Evolutionary conservation across 2,888 invertebrate species (phyloP), one percentile per base, ranked within the genome.

Genomic region (Eupithecia exiguata): DNA sequence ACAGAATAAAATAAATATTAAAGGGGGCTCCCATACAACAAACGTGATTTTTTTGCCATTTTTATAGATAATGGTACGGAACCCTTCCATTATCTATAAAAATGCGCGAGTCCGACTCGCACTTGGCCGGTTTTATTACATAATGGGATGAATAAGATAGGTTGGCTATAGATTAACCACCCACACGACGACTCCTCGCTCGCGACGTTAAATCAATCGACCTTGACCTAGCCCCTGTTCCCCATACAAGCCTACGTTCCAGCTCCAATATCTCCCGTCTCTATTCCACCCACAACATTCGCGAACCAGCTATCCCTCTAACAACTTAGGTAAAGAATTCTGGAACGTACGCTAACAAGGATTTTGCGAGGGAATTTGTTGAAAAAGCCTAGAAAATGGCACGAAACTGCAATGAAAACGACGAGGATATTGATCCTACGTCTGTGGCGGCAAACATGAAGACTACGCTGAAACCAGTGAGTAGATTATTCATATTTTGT

Each of bases 361-460:
- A 40, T 58, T 69, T 69, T 69, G 25, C 53, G 69, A 35, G 66
- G 30, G 63, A 49, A 67, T 12, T 66, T 58, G 58, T 69, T 62
- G 62, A 36, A 68, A 61, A 61, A 58, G 40, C 30, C 10, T 43
- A 25, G 6, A 68, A 68, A 80, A 90, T 90, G 90, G 90, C 90
- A 75, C 89, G 89, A 63, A 91, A 90, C 74, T 87, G 83, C 73
- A 87, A 88, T 75, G 90, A 90, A 76, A 89, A 88, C 75, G 86
- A 88, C 65, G 89, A 89, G 49, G 88, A 87, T 70, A 91, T 91
- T 78, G 90, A 92, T 71, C 91, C 92, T 7, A 83, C 91, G 12
- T 87, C 90, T 46, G 88, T 92, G 21, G 84, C 87, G n/a, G 83
- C 88, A 7, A 90, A 91, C 76, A 84, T 92, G 58, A 90, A 92